A percentile compares a stretch with the other conserved stretches of the same genome.
Conservation (phyloP, 1,140 invertebrate species). For the Ceratina calcarata region DNA sequence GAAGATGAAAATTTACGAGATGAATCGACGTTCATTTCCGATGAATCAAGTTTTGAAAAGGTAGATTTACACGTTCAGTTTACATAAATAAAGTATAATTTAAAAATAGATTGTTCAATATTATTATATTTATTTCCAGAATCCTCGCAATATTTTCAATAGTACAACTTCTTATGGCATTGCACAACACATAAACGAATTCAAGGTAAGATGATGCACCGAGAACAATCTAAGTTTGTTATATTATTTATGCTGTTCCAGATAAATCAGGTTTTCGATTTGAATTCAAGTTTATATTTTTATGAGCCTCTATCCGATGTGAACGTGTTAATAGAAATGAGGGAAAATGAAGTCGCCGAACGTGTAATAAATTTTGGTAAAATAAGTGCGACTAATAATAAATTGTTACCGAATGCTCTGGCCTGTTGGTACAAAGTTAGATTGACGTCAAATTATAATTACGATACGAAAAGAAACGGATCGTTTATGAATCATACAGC, state of each 20-base stretch:
- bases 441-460: slow-evolving; percentile 52
- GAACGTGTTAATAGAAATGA: slow-evolving; percentile 63
- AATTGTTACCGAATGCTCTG: slow-evolving; percentile 70
- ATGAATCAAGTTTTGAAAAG: slow-evolving; percentile 44
- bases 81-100: neutral
- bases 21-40: slow-evolving; percentile 9
- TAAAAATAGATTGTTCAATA: slow-evolving; percentile 59
- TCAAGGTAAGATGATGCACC: slow-evolving; percentile 70
- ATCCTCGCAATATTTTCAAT: slow-evolving; percentile 23
- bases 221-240: slow-evolving; percentile 19
- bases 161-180: slow-evolving; percentile 74
- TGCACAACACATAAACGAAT: slow-evolving; percentile 79
- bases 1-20: slow-evolving; percentile 66
- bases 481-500: slow-evolving; percentile 74
- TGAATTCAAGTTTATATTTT: slow-evolving; percentile 68
- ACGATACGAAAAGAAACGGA: slow-evolving; percentile 61
- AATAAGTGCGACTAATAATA: slow-evolving; percentile 43
- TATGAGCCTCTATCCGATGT: slow-evolving; percentile 59
- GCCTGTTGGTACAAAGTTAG: slow-evolving; percentile 71
- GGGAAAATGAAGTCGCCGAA: slow-evolving; percentile 58
- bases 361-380: slow-evolving; percentile 63
- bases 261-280: slow-evolving; percentile 72
- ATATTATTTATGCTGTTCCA: slow-evolving; percentile 48
- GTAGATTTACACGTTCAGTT: slow-evolving; percentile 38
- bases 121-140: slow-evolving; percentile 64